Evolutionary conservation across 2,888 invertebrate species (phyloP), one percentile per base, ranked within the genome.

Genomic region (Xestia ashworthii): DNA sequence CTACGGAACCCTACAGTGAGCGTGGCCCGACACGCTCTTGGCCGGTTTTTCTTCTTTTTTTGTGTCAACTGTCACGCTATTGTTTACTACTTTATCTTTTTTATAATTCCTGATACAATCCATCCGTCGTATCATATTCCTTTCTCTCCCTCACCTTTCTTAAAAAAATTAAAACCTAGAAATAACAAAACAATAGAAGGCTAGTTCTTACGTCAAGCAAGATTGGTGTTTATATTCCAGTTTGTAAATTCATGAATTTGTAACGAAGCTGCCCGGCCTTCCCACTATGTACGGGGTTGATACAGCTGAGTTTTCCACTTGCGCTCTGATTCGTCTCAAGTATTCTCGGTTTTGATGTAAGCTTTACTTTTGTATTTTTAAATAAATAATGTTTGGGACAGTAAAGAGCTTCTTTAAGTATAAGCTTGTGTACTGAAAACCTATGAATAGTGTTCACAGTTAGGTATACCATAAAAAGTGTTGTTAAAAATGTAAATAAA

Each of bases 171-270:
- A 9, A n/a, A 50, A 48, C 19, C 9, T 32, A n/a, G n/a, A 25
- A 32, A 53, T 3, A 66, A 8, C 19, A 69, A 46, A 48, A 16
- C 16, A 41, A 60, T 50, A 9, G 9, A n/a, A 25, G 9, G 16
- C 41, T 32, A 65, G 22, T 66, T 66, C 53, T 67, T 32, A 50
- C n/a, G 12, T 62, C 46, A 32, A 74, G 19, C 8, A 60, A 60
- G 16, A 67, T 64, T 44, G 12, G 75, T 65, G 67, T 48, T 48
- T 60, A 65, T 48, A 60, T 71, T 76, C 62, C 16, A 38, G 50
- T 44, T 55, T 64, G 16, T 64, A 76, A 38, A 67, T 77, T 60
- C 67, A 71, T 83, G 78, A 83, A 85, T 84, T 55, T n/a, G 41
- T 74, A 84, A 83, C 73, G 82, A 81, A 46, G 77, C 62, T 44